phyloP scores from a whole-genome alignment of 2,888 invertebrate genomes.

The Ophion slaviceki region DNA sequence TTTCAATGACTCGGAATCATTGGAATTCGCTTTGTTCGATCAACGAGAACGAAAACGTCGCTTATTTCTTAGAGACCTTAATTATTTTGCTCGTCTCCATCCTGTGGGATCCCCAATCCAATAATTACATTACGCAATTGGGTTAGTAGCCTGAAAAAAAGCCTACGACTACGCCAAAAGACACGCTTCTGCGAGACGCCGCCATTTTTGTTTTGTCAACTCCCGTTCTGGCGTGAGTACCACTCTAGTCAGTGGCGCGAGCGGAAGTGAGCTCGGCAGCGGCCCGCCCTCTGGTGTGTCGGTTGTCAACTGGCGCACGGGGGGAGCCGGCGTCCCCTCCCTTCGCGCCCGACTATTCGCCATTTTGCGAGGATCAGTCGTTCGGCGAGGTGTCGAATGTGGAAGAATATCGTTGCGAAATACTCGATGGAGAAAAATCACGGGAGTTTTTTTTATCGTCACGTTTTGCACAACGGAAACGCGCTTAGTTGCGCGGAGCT shows the following conservation, averaged over 20 bases:
- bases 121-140: no score
- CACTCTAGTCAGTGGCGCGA: constrained; percentile 44
- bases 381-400: neutral
- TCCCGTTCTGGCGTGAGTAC: constrained; percentile 10
- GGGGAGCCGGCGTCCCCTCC: neutral
- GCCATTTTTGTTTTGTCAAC: constrained; percentile 23
- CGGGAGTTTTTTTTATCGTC: neutral
- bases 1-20: no score
- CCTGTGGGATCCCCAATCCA: no score
- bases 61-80: no score
- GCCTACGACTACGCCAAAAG: neutral
- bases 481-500: constrained; percentile 10
- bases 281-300: constrained; percentile 33
- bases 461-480: neutral
- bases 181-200: neutral
- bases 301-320: neutral
- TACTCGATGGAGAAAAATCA: no score
- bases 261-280: constrained; percentile 34
- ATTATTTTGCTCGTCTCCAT: no score
- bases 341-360: constrained; percentile 1
- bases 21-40: no score
- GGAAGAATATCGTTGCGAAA: neutral
- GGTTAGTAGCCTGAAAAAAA: neutral
- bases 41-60: no score
- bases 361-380: constrained; percentile 42